Evolutionary conservation across 2,113 vertebrate species (phyloP), one percentile per base, ranked within the genome.

Genomic region (Saguinus imperator): DNA sequence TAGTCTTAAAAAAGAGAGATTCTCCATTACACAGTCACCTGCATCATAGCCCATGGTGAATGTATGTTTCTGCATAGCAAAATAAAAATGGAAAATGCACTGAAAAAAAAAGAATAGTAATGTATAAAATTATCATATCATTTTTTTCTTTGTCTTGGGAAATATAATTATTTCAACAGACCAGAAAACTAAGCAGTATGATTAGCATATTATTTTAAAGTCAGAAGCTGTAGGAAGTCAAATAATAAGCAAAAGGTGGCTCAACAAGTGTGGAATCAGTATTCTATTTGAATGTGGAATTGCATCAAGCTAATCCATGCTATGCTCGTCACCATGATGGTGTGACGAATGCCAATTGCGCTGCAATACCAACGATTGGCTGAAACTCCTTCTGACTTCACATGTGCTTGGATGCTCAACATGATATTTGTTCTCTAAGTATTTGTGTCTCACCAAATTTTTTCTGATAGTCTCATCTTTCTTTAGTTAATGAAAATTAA

Each of bases 121-220:
- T 94, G 32, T 29, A 68, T 40, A 64, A 87, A 79, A 72, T 76
- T 84, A 55, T 87, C 52, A 18, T 52, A 83, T 95, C 75, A 48
- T 45, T 32, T 77, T 93, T 55, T 61, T 85, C 55, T 96, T 95
- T 92, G 68, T 94, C 75, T 92, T 76, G 18, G 84, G 50, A 86
- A 89, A 48, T 80, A n/a, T 43, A 92, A 80, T 92, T 95, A 94
- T 96, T 84, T 89, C 12, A 6, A 76, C 58, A 92, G 64, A 93
- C n/a, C 82, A 77, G 89, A 91, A 93, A 86, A 82, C 50, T 23
- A 73, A 88, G 37, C n/a, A 73, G 50, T 66, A 37, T 73, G 73
- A 95, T 96, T 89, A 91, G 66, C 94, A 95, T 96, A 79, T 72
- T 91, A 73, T 77, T 93, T 85, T 84, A 91, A 95, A 93, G 50